Conservation (phyloP, 2,888 invertebrate species). For the Ichneumoninae sp. region DNA sequence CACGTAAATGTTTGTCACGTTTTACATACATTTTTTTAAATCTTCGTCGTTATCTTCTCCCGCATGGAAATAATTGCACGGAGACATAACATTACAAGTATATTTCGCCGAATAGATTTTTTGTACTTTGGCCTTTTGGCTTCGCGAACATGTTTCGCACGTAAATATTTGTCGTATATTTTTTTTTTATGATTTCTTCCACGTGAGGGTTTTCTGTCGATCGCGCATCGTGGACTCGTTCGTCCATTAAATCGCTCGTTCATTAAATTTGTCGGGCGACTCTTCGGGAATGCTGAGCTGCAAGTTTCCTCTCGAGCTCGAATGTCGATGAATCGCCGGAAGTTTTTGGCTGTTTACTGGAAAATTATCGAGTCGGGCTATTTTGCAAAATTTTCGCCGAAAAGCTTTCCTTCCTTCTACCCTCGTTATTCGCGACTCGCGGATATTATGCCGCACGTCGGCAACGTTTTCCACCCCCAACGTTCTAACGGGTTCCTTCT, state of each 20-base stretch:
- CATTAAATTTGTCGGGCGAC: too few relatives aligned
- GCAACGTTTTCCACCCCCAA: slow-evolving; percentile 35
- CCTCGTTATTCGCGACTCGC: slow-evolving; percentile 63
- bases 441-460: slow-evolving; percentile 58
- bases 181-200: too few relatives aligned
- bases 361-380: not conserved
- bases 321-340: not conserved
- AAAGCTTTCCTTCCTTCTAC: slow-evolving; percentile 24
- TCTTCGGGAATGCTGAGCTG: too few relatives aligned
- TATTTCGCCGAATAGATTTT: not conserved
- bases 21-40: too few relatives aligned
- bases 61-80: not conserved
- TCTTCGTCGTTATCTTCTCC: slow-evolving; percentile 22
- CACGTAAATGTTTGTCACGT: too few relatives aligned
- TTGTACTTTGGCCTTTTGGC: not conserved
- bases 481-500: slow-evolving; percentile 67
- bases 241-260: too few relatives aligned
- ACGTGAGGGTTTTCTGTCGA: too few relatives aligned
- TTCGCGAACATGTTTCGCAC: too few relatives aligned
- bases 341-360: not conserved
- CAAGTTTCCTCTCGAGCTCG: not conserved
- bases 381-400: slow-evolving; percentile 46
- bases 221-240: too few relatives aligned
- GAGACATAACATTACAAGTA: not conserved
- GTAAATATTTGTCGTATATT: too few relatives aligned